A percentile compares a stretch with the other conserved stretches of the same genome.
Evolutionary conservation across 1,140 invertebrate species (phyloP).

Genomic region (Trichogramma pretiosum): DNA sequence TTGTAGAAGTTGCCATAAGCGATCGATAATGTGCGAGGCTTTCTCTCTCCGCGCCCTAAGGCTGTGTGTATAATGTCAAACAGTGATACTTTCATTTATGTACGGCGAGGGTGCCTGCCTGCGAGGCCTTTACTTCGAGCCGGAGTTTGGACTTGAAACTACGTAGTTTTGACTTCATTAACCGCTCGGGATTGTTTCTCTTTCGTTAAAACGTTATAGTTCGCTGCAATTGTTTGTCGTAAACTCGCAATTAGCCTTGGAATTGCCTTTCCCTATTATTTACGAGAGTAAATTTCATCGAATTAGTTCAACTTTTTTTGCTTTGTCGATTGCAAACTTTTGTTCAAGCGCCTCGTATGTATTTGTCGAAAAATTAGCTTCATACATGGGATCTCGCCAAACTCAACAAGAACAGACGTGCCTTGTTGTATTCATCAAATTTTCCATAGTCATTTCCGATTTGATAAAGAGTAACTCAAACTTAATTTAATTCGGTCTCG

Average conservation of each 20-base stretch:
- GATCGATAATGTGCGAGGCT: conserved; percentile 7
- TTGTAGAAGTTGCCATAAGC: no score
- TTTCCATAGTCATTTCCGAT: conserved; percentile 14
- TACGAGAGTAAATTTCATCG: no score
- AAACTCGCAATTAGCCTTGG: conserved; percentile 3
- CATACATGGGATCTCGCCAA: no score
- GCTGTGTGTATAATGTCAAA: no score
- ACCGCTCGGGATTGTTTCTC: neutral
- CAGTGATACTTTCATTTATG: conserved; percentile 13
- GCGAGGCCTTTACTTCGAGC: neutral
- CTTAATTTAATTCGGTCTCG: conserved; percentile 16
- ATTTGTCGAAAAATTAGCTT: no score
- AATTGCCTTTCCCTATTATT: no score
- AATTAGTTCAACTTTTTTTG: no score
- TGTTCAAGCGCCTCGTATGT: no score
- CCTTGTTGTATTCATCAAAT: neutral
- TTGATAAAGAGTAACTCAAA: neutral
- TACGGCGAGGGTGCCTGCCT: no score
- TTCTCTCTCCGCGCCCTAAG: neutral
- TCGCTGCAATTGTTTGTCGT: conserved; percentile 11
- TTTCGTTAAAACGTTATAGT: neutral
- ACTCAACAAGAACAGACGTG: no score
- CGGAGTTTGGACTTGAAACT: no score
- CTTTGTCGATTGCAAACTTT: no score
- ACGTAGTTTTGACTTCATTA: conserved; percentile 16